Conservation (phyloP, 2,113 vertebrate genomes). For the Tyrannus savana region DNA sequence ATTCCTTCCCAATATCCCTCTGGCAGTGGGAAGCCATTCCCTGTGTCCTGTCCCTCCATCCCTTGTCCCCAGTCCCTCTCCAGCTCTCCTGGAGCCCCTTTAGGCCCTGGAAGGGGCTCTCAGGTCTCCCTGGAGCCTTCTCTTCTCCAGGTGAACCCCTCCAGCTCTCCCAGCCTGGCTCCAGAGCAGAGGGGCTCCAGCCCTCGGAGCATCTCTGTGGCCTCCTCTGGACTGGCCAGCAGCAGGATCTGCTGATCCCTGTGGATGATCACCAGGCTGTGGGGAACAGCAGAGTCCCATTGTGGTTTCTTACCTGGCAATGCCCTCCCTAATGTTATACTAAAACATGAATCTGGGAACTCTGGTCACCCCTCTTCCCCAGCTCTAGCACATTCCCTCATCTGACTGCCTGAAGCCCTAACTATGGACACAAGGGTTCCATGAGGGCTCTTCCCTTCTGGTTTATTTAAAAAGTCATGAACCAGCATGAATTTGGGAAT, state of each 20-base stretch:
- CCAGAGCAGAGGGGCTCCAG: background rate
- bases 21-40: background rate
- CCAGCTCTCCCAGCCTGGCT: background rate
- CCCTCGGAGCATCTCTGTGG: background rate
- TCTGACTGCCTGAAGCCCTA: background rate
- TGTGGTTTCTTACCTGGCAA: background rate
- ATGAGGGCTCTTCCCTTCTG: background rate
- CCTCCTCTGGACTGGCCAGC: background rate
- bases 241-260: background rate
- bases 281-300: background rate
- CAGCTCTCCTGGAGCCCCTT: background rate
- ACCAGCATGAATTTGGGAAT: background rate
- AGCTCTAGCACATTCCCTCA: background rate
- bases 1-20: background rate
- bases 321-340: no score
- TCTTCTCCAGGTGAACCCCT: background rate
- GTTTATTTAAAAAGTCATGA: background rate
- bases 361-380: fast-evolving
- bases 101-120: background rate
- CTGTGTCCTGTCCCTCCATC: background rate
- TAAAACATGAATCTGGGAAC: fast-evolving
- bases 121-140: background rate
- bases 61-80: background rate
- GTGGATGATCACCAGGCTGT: background rate
- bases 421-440: background rate